phyloP scores from a whole-genome alignment of 1,140 invertebrate species.

The Drosophila simulans region DNA sequence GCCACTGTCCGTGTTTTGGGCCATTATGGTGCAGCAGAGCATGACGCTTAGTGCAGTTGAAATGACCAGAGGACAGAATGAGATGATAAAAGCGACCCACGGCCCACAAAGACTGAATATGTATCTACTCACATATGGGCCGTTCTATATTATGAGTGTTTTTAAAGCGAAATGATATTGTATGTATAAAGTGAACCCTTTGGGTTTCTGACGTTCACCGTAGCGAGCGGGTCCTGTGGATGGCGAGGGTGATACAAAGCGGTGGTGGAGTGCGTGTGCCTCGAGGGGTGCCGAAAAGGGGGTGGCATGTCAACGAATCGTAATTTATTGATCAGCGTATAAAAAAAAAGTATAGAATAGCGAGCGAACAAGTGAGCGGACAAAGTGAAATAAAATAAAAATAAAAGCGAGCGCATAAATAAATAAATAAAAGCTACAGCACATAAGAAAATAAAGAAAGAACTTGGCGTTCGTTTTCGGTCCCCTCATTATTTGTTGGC shows the following conservation, averaged over 20 bases:
- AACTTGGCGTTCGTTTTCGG: constrained; percentile 20
- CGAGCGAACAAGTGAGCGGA: constrained; percentile 12
- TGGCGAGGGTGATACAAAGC: constrained; percentile 1
- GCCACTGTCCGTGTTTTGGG: constrained; percentile 43
- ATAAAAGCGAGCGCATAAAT: constrained; percentile 47
- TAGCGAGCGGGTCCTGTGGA: not conserved
- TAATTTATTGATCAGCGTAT: constrained; percentile 74
- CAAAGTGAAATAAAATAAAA: constrained; percentile 39
- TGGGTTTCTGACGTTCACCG: not conserved
- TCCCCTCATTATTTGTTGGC: constrained; percentile 56
- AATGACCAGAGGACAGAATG: constrained; percentile 58
- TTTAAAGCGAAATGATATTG: not conserved
- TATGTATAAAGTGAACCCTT: not conserved
- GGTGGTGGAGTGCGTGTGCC: constrained; percentile 11
- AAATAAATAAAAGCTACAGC: constrained; percentile 33
- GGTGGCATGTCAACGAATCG: constrained; percentile 70
- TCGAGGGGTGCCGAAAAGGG: constrained; percentile 33
- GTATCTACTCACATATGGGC: not conserved
- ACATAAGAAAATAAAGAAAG: constrained; percentile 7
- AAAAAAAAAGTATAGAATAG: constrained; percentile 29
- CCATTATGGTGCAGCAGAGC: constrained; percentile 75
- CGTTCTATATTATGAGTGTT: not conserved
- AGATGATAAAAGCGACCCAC: not conserved
- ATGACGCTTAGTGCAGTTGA: constrained; percentile 67
- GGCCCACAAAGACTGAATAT: not conserved